Base-by-base conservation (phyloP, 1,140 invertebrate genomes). In the Tribolium madens region DNA sequence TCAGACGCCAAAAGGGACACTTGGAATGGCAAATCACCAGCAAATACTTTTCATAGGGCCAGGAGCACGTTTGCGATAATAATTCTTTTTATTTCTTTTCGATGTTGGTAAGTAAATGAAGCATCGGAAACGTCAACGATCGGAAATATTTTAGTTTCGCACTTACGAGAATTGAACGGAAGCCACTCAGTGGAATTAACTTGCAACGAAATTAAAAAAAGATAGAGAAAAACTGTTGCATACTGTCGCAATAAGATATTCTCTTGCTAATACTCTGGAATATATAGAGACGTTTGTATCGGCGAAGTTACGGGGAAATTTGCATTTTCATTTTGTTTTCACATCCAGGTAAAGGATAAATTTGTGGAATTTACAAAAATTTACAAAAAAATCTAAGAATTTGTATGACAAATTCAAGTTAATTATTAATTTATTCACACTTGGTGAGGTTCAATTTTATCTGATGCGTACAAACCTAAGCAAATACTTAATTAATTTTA, bases 41-140 rank as follows among this genome's bases (percentile, higher is more conserved):
- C 57, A 64, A 64, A 64, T 64, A 64, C 57, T 33, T 33, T 64
- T 33, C 57, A n/a, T 33, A 33, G 31, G 21, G 21, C 57, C 12
- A n/a, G 2, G 13, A 33, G 57, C 57, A 64, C 57, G 57, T 64
- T 33, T 26, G 3, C 12, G 21, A 7, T 64, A 64, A 64, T 64
- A 64, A 64, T 64, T 64, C 12, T 26, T 64, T 33, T 64, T 33
- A 64, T 64, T 64, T 64, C 57, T 64, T 64, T 42, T 33, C 57
- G 26, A 64, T 64, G 57, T 13, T 33, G 10, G 26, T 64, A 64
- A 64, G 57, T 64, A 64, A 64, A 64, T 64, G 57, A 64, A 64
- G 26, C 12, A 26, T 10, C 21, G 26, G 10, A 21, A 12, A 13
- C 57, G 26, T 33, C 21, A 14, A 14, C 6, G 36, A 36, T 14